phyloP scores from a whole-genome alignment of 2,888 invertebrate species.

The Spialia ferax region DNA sequence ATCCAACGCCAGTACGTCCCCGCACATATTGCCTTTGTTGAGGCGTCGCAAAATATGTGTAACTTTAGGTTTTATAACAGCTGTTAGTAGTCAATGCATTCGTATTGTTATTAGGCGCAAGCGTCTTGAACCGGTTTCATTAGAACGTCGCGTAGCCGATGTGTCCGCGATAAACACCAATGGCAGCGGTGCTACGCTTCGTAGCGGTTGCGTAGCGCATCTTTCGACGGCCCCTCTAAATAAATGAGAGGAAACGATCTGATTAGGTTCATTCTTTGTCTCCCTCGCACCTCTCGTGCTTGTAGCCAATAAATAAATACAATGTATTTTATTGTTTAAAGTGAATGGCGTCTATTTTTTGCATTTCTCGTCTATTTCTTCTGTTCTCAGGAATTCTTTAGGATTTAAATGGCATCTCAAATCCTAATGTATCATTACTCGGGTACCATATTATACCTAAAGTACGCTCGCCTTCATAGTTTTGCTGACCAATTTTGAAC shows the following conservation, averaged over 20 bases:
- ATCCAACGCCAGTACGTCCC: constrained; percentile 41
- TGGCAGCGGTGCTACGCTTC: no score
- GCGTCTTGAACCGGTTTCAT: no score
- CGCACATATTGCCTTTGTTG: constrained; percentile 35
- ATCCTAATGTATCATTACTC: constrained; percentile 14
- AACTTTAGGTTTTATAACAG: constrained; percentile 40
- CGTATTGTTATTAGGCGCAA: no score
- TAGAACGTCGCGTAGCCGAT: no score
- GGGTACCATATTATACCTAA: constrained; percentile 22
- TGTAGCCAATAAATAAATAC: no score
- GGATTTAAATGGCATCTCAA: constrained; percentile 5
- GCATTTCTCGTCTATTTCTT: constrained; percentile 7
- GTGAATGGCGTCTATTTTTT: neutral
- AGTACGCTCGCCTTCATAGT: constrained; percentile 8
- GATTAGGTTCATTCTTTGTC: no score
- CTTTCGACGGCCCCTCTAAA: no score
- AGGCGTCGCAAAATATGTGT: constrained; percentile 42
- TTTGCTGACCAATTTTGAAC: constrained; percentile 16
- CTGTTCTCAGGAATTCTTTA: neutral
- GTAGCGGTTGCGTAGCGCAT: no score
- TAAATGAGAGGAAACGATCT: no score
- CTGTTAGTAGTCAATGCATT: neutral
- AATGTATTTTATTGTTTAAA: neutral
- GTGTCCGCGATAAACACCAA: no score
- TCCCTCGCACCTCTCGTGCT: no score